phyloP scores from a whole-genome alignment of 1,140 invertebrate genomes.

The Drosophila truncata region DNA sequence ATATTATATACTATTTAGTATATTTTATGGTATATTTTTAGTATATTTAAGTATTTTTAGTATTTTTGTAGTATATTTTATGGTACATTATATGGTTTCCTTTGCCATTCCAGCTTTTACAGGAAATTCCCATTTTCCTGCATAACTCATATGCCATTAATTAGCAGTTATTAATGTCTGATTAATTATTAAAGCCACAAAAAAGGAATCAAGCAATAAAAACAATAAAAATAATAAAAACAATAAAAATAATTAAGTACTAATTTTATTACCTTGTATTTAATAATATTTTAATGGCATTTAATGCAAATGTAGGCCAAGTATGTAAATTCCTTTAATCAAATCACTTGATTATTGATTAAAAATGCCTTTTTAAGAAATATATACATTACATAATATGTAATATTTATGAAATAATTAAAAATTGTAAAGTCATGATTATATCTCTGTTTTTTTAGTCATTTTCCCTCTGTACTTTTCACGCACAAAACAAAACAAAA shows the following conservation, averaged over 20 bases:
- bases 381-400: background rate
- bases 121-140: background rate
- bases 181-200: background rate
- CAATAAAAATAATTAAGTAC: background rate
- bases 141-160: slow-evolving; percentile 7
- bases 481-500: slow-evolving; percentile 5
- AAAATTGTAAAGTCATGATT: background rate
- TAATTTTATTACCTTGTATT: slow-evolving; percentile 5
- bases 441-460: background rate
- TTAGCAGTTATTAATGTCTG: slow-evolving; percentile 3
- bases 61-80: no score
- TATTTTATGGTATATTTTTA: no score
- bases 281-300: slow-evolving; percentile 5
- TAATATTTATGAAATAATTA: background rate
- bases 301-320: background rate
- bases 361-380: background rate
- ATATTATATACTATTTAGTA: no score
- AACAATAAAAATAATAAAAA: no score
- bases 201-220: no score
- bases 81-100: background rate
- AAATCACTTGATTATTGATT: background rate
- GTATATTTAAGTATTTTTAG: no score
- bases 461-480: slow-evolving; percentile 14
- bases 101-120: background rate
- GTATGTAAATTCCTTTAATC: slow-evolving; percentile 6